Evolutionary conservation across 2,888 invertebrate genomes (phyloP).

Genomic region (Branchipolynoe longqiensis): DNA sequence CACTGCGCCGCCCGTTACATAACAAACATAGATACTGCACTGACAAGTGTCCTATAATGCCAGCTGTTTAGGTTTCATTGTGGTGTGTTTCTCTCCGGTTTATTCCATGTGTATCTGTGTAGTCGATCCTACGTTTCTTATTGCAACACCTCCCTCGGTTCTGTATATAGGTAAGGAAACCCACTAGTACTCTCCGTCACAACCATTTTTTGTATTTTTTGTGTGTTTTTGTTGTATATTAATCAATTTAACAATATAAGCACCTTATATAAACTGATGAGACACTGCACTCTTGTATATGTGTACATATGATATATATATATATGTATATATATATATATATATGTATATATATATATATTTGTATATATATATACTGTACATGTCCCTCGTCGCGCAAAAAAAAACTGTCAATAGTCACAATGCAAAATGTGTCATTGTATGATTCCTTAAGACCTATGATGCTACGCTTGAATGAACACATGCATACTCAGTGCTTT

Average conservation of each 20-base stretch:
- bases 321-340: too few relatives aligned
- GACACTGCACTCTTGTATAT: conserved; percentile 15
- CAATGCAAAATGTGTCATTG: conserved; percentile 32
- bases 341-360: too few relatives aligned
- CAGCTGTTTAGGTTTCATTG: too few relatives aligned
- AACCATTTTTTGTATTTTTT: too few relatives aligned
- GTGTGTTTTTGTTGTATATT: too few relatives aligned
- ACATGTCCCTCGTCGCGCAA: conserved; percentile 13
- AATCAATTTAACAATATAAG: conserved; percentile 44
- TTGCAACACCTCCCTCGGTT: conserved; percentile 43
- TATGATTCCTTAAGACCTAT: conserved; percentile 35
- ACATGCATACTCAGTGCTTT: conserved; percentile 39
- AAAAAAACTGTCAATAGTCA: conserved; percentile 49
- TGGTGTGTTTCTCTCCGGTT: too few relatives aligned
- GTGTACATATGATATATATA: too few relatives aligned
- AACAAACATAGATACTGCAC: conserved; percentile 39
- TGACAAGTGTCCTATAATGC: too few relatives aligned
- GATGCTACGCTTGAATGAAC: conserved; percentile 36
- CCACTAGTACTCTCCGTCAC: conserved; percentile 49
- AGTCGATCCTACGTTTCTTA: conserved; percentile 37
- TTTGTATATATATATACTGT: too few relatives aligned
- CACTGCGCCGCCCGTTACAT: conserved; percentile 9
- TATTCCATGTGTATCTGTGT: conserved; percentile 9
- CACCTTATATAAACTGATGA: conserved; percentile 49
- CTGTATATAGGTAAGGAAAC: conserved; percentile 30